These are phyloP conservation scores for Drosophila sucinea DNA, from an alignment of 1,140 invertebrate species.

Conservation along the genomic window DNA sequence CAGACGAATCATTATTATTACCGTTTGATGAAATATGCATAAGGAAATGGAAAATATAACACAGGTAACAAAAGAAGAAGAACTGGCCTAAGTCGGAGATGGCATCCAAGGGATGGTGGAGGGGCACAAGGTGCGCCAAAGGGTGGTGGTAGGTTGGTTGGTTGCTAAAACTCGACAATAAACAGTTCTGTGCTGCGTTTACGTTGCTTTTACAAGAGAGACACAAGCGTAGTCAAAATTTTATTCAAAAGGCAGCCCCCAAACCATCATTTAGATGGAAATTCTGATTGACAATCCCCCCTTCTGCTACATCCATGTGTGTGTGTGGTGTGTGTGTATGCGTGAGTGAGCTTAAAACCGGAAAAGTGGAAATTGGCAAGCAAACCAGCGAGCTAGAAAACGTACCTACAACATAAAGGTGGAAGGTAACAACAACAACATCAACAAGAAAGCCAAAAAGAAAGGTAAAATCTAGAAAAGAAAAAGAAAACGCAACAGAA, in stretches of 20 bases:
- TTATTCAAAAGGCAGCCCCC: too few species aligned
- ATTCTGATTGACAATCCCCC: neutral
- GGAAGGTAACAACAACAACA: neutral
- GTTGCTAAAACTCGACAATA: neutral
- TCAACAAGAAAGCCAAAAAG: neutral
- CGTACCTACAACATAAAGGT: constrained; percentile 13
- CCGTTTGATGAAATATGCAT: constrained; percentile 63
- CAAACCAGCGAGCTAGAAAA: constrained; percentile 61
- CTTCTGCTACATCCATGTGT: neutral
- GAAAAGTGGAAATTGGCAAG: constrained; percentile 78
- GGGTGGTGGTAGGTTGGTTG: neutral
- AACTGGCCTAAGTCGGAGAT: constrained; percentile 8
- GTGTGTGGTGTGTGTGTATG: constrained; percentile 23
- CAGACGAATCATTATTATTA: neutral
- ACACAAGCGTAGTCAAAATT: neutral
- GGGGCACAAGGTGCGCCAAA: neutral
- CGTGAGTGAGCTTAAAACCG: constrained; percentile 69
- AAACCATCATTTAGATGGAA: too few species aligned
- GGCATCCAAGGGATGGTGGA: constrained; percentile 2
- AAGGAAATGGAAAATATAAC: constrained; percentile 58
- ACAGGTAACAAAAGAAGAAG: constrained; percentile 25
- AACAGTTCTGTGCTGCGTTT: neutral
- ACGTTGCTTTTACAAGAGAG: neutral
- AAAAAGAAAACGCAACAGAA: neutral
- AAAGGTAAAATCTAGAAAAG: neutral